Conservation (phyloP, 2,797 vertebrate genomes). For the Dendrocincla fuliginosa region DNA sequence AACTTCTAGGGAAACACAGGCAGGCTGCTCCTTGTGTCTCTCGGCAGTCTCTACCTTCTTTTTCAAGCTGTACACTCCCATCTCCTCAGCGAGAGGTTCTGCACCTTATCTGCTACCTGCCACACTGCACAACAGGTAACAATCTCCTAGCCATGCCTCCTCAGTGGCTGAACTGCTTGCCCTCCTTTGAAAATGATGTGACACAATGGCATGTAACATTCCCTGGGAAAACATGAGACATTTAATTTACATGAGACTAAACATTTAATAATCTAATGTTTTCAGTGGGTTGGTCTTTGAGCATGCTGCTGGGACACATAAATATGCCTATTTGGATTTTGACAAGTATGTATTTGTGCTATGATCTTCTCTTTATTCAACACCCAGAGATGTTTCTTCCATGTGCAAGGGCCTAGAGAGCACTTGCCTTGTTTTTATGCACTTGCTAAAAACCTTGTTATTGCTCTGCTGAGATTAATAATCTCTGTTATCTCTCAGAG, state of each 20-base stretch:
- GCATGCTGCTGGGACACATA: not conserved
- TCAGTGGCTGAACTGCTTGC: not conserved
- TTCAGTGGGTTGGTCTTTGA: not conserved
- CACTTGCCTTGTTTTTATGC: not conserved
- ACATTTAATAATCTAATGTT: not conserved
- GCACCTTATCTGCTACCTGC: not conserved
- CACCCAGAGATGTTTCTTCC: not conserved
- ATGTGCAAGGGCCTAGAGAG: not conserved
- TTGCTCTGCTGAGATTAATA: not conserved
- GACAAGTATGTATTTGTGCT: not conserved
- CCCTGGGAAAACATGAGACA: not conserved
- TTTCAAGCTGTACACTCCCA: fast-evolving
- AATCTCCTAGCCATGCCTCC: not conserved
- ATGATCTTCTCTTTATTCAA: not conserved
- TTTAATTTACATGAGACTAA: too few relatives aligned
- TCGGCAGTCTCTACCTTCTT: not conserved
- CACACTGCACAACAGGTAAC: fast-evolving
- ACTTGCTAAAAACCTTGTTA: not conserved
- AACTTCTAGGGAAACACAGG: not conserved
- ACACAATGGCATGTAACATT: not conserved
- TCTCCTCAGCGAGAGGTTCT: not conserved
- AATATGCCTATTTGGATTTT: not conserved
- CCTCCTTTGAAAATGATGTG: not conserved
- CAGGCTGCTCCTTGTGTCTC: fast-evolving
- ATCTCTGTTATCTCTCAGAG: not conserved